Conservation (phyloP, 2,797 vertebrate species). For the Zalophus californianus region DNA sequence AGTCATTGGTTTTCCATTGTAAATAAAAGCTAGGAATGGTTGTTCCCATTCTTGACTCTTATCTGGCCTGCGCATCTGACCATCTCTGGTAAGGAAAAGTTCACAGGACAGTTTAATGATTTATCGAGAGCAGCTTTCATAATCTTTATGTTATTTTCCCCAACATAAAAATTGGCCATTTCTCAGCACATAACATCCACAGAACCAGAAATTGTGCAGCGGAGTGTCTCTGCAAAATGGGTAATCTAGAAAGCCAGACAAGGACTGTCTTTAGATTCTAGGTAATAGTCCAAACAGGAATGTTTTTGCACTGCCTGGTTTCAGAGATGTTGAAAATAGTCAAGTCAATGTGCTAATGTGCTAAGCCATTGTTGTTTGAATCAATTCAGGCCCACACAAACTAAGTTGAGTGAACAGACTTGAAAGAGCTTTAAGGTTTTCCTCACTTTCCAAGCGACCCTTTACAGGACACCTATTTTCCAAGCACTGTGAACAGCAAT, state of each 20-base stretch:
- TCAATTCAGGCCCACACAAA: not conserved
- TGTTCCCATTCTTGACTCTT: constrained; percentile 41
- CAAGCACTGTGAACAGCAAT: not conserved
- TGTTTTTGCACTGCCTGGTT: constrained; percentile 39
- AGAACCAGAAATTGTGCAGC: constrained; percentile 13
- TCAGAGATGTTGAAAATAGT: constrained; percentile 52
- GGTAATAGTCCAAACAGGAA: constrained; percentile 40
- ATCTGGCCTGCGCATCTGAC: constrained; percentile 62
- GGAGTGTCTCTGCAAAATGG: constrained; percentile 20
- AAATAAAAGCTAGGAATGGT: constrained; percentile 39
- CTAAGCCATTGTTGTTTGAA: constrained; percentile 20
- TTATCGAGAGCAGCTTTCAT: constrained; percentile 51
- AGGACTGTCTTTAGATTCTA: constrained; percentile 17
- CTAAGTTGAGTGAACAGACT: constrained; percentile 6
- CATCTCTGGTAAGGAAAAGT: constrained; percentile 49
- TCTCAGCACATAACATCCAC: constrained; percentile 13
- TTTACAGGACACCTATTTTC: not conserved
- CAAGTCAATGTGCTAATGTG: not conserved
- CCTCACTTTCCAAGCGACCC: not conserved
- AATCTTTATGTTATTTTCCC: constrained; percentile 51
- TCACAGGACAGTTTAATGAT: constrained; percentile 64
- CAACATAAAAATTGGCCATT: constrained; percentile 46
- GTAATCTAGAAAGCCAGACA: constrained; percentile 36
- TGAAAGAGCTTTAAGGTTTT: constrained; percentile 14
- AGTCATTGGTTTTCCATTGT: not conserved